These are phyloP conservation scores for Scarus forsteni DNA, from an alignment of 2,797 vertebrate genomes.

Conservation along the genomic window DNA sequence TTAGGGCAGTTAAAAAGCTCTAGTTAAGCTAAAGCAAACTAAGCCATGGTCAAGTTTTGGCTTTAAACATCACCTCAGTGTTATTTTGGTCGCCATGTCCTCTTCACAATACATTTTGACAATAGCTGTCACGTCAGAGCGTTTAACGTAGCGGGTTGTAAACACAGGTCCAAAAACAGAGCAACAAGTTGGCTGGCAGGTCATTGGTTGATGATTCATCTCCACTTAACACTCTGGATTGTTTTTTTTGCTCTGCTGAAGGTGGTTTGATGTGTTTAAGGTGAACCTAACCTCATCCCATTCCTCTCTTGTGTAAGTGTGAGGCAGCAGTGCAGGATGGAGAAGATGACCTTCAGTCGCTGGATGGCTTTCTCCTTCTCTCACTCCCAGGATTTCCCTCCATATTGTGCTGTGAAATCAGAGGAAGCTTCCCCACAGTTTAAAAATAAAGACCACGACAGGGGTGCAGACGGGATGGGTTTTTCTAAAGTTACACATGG, in stretches of 20 bases:
- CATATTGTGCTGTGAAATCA: conserved; percentile 41
- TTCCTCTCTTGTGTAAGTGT: background rate
- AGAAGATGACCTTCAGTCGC: conserved; percentile 47
- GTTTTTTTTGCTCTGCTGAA: conserved; percentile 40
- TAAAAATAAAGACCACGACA: conserved; percentile 29
- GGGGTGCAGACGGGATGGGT: conserved; percentile 9
- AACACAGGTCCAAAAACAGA: conserved; percentile 33
- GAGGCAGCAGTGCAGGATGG: conserved; percentile 25
- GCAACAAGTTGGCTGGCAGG: conserved; percentile 32
- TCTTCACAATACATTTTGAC: conserved; percentile 15
- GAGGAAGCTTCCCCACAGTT: conserved; percentile 39
- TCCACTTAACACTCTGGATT: conserved; percentile 34
- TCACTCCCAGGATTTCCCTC: conserved; percentile 63
- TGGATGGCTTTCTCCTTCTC: conserved; percentile 34
- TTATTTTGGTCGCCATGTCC: background rate
- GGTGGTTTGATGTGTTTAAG: conserved; percentile 62
- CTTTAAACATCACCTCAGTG: conserved; percentile 16
- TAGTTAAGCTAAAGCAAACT: background rate
- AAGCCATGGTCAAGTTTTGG: conserved; percentile 3
- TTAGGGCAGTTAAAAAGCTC: background rate
- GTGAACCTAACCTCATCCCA: conserved; percentile 38
- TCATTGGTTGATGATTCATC: conserved; percentile 47
- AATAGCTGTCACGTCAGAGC: conserved; percentile 9
- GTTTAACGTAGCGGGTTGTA: conserved; percentile 34
- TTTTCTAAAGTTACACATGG: conserved; percentile 23